A percentile compares a stretch with the other conserved stretches of the same genome.
These are phyloP conservation scores for Drosophila subobscura DNA, from an alignment of 1,140 invertebrate species.

Conservation along the genomic window DNA sequence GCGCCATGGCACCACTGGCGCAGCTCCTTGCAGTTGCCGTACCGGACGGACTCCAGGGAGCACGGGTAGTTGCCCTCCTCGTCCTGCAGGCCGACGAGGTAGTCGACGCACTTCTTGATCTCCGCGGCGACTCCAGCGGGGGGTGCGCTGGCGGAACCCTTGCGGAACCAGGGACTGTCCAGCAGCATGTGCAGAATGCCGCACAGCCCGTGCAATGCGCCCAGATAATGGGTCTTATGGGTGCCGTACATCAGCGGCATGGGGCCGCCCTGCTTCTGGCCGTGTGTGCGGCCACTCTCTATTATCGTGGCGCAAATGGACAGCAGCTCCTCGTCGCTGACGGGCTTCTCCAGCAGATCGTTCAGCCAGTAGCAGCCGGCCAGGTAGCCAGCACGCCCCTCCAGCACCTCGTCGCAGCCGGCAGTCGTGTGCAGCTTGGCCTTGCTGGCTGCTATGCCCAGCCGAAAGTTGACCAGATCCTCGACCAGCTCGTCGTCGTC, in stretches of 20 bases:
- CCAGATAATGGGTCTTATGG: conserved; percentile 92
- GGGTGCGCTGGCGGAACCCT: conserved; percentile 59
- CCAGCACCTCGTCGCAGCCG: conserved; percentile 93
- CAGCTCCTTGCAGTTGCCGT: conserved; percentile 85
- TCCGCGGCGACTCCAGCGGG: conserved; percentile 86
- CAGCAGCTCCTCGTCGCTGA: conserved; percentile 85
- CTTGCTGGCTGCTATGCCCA: conserved; percentile 83
- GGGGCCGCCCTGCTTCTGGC: conserved; percentile 85
- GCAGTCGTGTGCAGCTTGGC: conserved; percentile 85
- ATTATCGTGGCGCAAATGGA: conserved; percentile 88
- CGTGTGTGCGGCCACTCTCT: conserved; percentile 88
- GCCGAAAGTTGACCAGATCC: conserved; percentile 83
- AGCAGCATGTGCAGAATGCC: conserved; percentile 86
- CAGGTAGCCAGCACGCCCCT: conserved; percentile 92
- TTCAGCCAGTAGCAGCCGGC: conserved; percentile 90
- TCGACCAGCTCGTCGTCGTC: conserved; percentile 83
- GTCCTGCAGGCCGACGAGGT: conserved; percentile 88
- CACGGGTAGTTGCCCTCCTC: conserved; percentile 91
- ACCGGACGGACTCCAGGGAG: conserved; percentile 88
- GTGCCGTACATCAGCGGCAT: conserved; percentile 93
- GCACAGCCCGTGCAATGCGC: conserved; percentile 91
- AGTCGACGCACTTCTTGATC: conserved; percentile 83
- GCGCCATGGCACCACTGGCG: conserved; percentile 96
- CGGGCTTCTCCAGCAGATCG: conserved; percentile 85
- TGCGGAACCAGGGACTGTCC: conserved; percentile 83